Base-by-base conservation (phyloP, 2,888 invertebrate genomes). In the Habrosyne pyritoides region DNA sequence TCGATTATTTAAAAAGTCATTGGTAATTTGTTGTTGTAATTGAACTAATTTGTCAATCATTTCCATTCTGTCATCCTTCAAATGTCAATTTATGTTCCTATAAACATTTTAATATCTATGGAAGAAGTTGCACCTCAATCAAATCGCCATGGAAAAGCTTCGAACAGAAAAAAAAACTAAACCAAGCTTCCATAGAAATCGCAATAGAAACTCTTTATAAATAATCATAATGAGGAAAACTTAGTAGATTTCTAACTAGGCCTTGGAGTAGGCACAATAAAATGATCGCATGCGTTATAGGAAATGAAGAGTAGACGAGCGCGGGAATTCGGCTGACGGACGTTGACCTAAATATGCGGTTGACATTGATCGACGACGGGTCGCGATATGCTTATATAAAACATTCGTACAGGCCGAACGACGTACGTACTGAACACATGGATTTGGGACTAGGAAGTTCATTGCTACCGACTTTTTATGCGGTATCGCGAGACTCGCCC, bases 311-410 rank as follows among this genome's bases (percentile, higher is more conserved):
- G 83, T 81, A 78, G 76, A 70, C 73, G 77, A 79, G 81, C 79
- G 85, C 80, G 83, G 88, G 88, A 89, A 87, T 89, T 86, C 84
- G 85, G 81, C 74, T 80, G 84, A 80, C 86, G 88, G 89, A 80
- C 89, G 89, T 86, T 90, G 90, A 91, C 91, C 91, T 77, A 91
- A 87, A 91, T 91, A 90, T 89, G 87, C 85, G 86, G 88, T 84
- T 91, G 91, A 91, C 91, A 91, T 91, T 91, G 91, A 91, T 91
- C 91, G 89, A 90, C 87, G 89, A 87, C 81, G 82, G 82, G 77
- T 79, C 85, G 81, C 84, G 80, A 85, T 86, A 86, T 84, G 83
- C 81, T 78, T 79, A 76, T 81, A 87, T 82, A 83, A 83, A 84
- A 82, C 84, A 86, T 83, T 79, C 77, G 81, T 81, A 72, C 73